phyloP scores from a whole-genome alignment of 2,888 invertebrate genomes.

The Buathra laborator region DNA sequence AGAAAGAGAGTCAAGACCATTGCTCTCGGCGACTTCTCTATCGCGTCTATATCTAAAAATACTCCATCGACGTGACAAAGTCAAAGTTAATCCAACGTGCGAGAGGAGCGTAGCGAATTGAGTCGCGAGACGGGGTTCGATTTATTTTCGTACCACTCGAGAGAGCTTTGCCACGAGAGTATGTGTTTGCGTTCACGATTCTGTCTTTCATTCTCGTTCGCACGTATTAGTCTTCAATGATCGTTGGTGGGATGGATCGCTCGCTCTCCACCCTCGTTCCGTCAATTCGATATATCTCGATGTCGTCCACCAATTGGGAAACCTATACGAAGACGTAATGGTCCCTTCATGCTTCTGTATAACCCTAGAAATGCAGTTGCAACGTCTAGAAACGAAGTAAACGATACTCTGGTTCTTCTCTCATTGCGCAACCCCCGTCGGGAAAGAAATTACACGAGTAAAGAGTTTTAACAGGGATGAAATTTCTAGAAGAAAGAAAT shows the following conservation, averaged over 20 bases:
- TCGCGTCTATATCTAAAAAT: constrained; percentile 70
- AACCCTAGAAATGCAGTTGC: constrained; percentile 76
- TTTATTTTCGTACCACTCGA: constrained; percentile 61
- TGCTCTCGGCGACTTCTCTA: constrained; percentile 54
- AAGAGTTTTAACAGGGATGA: constrained; percentile 3
- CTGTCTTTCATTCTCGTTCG: neutral
- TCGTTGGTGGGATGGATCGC: neutral
- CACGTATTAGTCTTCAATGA: constrained; percentile 4
- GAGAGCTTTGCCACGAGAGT: neutral
- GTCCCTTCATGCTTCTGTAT: constrained; percentile 56
- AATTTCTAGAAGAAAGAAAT: neutral
- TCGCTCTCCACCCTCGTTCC: neutral
- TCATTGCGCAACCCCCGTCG: constrained; percentile 47
- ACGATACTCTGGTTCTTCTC: constrained; percentile 32
- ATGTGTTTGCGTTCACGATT: constrained; percentile 2
- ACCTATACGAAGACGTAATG: constrained; percentile 65
- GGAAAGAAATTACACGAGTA: constrained; percentile 70
- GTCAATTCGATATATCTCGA: constrained; percentile 55
- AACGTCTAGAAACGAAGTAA: constrained; percentile 13
- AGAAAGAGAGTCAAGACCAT: constrained; percentile 61
- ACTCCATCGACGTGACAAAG: constrained; percentile 69
- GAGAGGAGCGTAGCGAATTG: constrained; percentile 63
- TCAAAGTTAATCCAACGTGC: constrained; percentile 65
- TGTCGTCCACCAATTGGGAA: constrained; percentile 63
- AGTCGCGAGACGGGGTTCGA: constrained; percentile 57